Evolutionary conservation across 2,888 invertebrate genomes (phyloP), one percentile per base, ranked within the genome.

Genomic region (Barypeithes pellucidus): DNA sequence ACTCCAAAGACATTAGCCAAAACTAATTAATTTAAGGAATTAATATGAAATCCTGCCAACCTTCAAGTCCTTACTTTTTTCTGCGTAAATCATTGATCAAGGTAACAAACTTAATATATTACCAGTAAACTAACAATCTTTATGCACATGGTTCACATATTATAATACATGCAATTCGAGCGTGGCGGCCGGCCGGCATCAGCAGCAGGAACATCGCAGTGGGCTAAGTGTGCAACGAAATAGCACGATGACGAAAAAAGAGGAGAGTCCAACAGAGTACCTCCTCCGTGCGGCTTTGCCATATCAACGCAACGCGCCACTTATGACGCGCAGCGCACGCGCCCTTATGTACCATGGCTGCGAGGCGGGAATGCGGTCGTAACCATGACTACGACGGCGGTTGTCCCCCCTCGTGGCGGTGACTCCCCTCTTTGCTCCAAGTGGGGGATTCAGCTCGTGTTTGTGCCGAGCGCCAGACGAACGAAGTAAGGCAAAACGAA

Each of bases 351-450:
- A 79, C 84, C 84, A 86, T 86, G 86, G 86, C 86, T 84, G 85
- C 86, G 82, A 86, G 86, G 87, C 86, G 86, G 86, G 86, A 84
- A 86, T 86, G 86, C 84, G 86, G 84, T 83, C 83, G 86, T 87
- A 82, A 81, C 84, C 85, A 83, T 86, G 83, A 82, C 84, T 83
- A 87, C 87, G 75, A 65, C 73, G 73, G 14, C 54, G 72, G 33
- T 36, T 22, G 47, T 59, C 47, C 45, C 69, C 71, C 75, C 65
- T 57, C 59, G 39, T 57, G 47, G 36, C 63, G 63, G 54, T 63
- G 67, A 54, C 68, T 54, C 68, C 75, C 66, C 65, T 50, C 72
- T 41, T 61, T 41, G 70, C 61, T 22, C 47, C 57, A 66, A 66
- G 73, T 63, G 74, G 75, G 72, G 73, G 68, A 67, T 24, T 29